phyloP scores from a whole-genome alignment of 2,888 invertebrate species.

The Idaea aversata region DNA sequence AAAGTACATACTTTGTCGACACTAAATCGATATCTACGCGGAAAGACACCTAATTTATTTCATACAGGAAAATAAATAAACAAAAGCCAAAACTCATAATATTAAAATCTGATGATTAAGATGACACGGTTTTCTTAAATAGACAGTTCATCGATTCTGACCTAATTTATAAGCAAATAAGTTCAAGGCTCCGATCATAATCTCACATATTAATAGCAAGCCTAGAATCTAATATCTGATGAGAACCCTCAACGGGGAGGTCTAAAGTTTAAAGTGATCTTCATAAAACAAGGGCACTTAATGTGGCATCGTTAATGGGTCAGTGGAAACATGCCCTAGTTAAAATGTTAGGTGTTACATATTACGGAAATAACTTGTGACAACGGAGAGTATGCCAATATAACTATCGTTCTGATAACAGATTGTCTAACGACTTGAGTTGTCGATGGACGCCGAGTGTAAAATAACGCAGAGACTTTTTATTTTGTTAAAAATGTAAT shows the following conservation, averaged over 20 bases:
- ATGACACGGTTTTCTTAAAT: neutral
- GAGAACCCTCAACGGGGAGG: neutral
- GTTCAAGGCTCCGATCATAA: neutral
- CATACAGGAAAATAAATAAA: neutral
- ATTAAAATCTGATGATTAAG: neutral
- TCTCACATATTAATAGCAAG: neutral
- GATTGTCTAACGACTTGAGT: conserved; percentile 15
- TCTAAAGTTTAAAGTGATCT: conserved; percentile 12
- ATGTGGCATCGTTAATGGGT: conserved; percentile 22
- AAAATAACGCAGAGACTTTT: neutral
- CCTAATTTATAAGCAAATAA: neutral
- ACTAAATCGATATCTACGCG: neutral
- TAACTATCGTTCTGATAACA: conserved; percentile 20
- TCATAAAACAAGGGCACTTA: conserved; percentile 7
- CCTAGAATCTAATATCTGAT: neutral
- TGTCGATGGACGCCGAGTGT: conserved; percentile 4
- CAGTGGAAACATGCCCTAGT: conserved; percentile 27
- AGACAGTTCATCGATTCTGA: neutral
- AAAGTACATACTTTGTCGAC: no score
- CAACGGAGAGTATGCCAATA: conserved; percentile 19
- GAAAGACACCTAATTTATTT: neutral
- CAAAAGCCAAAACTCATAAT: neutral
- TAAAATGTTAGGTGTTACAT: conserved; percentile 22
- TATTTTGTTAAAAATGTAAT: neutral
- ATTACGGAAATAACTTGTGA: conserved; percentile 26